Base-by-base conservation (phyloP, 2,888 invertebrate genomes). In the Alentia gelatinosa region DNA sequence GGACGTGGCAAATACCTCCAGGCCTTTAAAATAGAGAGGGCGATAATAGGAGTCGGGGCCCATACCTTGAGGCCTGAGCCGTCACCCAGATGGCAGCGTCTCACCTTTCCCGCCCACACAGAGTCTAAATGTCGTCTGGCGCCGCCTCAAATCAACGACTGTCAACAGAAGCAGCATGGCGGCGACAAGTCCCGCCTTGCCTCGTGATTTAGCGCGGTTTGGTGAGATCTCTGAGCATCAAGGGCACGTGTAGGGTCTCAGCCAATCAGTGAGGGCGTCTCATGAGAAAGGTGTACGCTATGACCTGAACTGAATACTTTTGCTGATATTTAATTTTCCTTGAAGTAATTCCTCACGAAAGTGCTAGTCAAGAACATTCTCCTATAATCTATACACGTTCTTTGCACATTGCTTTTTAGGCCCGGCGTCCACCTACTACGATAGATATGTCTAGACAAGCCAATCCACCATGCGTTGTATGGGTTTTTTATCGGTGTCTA, bases 21-120 rank as follows among this genome's bases (percentile, higher is more conserved):
- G 9, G 37, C 35, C 79, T 35, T 35, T 4, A 33, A 74, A 33
- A 33, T 33, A 3, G 26, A 33, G 79, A 39, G 79, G 79, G 79
- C 39, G 39, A 79, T 37, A 37, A 79, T 79, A 79, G 12, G 39
- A 79, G 79, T 19, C 23, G 39, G 7, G 35, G 79, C 79, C 79
- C 79, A 35, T 39, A 79, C 79, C 79, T 79, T 79, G 23, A 79
- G 39, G 79, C 79, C 79, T 37, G 79, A 39, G 39, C 37, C 79
- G 79, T 79, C 79, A 79, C 79, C 79, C 79, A 79, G 79, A 79
- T 79, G 79, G 79, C 79, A 39, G 35, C 12, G 37, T 1, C 79
- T 79, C 79, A 74, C 79, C 79, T 79, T 79, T 79, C 79, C 79
- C 79, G 37, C 79, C 79, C 79, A 37, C 39, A 79, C 74, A 79